Evolutionary conservation across 2,888 invertebrate genomes (phyloP).

Genomic region (Chelonus formosanus): DNA sequence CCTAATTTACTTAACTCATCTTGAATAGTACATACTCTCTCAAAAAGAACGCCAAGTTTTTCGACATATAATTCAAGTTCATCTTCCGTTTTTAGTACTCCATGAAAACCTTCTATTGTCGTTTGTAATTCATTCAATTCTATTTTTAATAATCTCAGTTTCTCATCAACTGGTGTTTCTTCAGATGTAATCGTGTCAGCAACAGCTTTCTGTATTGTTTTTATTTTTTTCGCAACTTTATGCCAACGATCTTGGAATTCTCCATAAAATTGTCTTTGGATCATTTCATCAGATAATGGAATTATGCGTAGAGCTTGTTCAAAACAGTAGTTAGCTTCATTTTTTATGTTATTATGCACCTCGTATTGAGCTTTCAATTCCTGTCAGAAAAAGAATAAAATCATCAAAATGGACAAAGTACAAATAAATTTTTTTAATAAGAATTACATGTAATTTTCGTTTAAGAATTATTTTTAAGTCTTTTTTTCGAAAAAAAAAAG

Average conservation of each 20-base stretch:
- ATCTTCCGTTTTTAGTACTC: constrained; percentile 84
- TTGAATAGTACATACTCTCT: constrained; percentile 79
- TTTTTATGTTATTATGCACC: constrained; percentile 79
- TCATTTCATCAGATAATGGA: constrained; percentile 84
- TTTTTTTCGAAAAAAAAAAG: too few species aligned
- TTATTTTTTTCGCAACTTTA: constrained; percentile 72
- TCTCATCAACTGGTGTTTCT: constrained; percentile 78
- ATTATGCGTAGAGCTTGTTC: constrained; percentile 81
- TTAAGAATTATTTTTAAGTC: too few species aligned
- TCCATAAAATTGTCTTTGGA: constrained; percentile 80
- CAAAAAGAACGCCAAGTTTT: constrained; percentile 78
- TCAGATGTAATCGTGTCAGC: constrained; percentile 78
- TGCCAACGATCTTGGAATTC: constrained; percentile 83
- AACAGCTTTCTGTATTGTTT: constrained; percentile 73
- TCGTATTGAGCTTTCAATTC: constrained; percentile 89
- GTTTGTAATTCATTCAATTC: constrained; percentile 79
- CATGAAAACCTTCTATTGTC: constrained; percentile 76
- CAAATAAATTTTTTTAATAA: constrained; percentile 26
- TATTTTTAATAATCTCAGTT: constrained; percentile 77
- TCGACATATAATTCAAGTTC: constrained; percentile 84
- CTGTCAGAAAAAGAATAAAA: constrained; percentile 54
- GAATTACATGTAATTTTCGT: too few species aligned
- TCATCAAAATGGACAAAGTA: constrained; percentile 8
- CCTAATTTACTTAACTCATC: constrained; percentile 82
- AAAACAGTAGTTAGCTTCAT: constrained; percentile 77